Base-by-base conservation (phyloP, 2,797 vertebrate species). In the Pitangus sulphuratus region DNA sequence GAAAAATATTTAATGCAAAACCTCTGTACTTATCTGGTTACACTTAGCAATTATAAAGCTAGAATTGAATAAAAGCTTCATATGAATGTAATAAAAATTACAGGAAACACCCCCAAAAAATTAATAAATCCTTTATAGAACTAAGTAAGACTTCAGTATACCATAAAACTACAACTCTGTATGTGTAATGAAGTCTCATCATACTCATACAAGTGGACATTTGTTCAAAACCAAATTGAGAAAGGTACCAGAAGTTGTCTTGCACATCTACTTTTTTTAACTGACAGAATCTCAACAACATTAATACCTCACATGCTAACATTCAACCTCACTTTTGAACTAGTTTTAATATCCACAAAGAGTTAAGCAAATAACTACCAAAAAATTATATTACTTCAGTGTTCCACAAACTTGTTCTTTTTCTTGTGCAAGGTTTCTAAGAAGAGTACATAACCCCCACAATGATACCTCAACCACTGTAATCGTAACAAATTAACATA, bases 371-470 rank as follows among this genome's bases (percentile, higher is more conserved):
- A 8, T 61, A 81, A 39, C 22, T 40, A 58, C 72, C 86, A 68
- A 58, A 28, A 68, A 64, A 25, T 69, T 30, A 6, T 7, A 71
- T 53, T 44, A 84, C 9, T 72, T 53, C 31, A 20, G 1, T 22
- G 19, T 35, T 77, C 28, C 10, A n/a, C 0, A 0, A 75, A 16
- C 12, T 68, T 30, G 18, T 2, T 1, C 19, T 54, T 48, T 30
- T 74, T 18, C 37, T 77, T 72, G 31, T 57, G 30, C 40, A 92
- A 83, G 24, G 33, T 9, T 51, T 51, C 28, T 33, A 72, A 56
- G 28, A 79, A 65, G 44, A 5, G 2, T 2, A 61, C 19, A 33
- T 3, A 25, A 53, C 17, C 33, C 28, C 24, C 62, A 71, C 3
- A 68, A 28, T 25, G 26, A 81, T 0, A 92, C 60, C 26, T 35